Conservation (phyloP, 2,113 vertebrate species). For the Callospermophilus lateralis region DNA sequence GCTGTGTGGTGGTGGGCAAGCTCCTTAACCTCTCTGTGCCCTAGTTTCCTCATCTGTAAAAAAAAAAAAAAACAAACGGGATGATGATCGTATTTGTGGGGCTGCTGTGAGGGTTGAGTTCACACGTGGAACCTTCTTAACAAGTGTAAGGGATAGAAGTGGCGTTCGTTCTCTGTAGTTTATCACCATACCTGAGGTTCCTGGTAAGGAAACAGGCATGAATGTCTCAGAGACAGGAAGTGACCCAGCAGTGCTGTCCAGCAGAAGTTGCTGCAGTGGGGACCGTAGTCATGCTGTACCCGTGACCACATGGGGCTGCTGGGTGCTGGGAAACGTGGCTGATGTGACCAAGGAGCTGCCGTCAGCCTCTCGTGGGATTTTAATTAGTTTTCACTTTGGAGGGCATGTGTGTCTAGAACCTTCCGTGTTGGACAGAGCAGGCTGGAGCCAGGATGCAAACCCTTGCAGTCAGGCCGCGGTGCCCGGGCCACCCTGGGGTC, state of each 20-base stretch:
- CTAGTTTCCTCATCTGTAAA: not conserved
- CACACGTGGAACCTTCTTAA: not conserved
- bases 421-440: not conserved
- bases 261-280: not conserved
- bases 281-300: accelerated
- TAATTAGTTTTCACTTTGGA: not conserved
- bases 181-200: not conserved
- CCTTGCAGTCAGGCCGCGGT: too few relatives aligned
- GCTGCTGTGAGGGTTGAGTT: not conserved
- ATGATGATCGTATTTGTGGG: not conserved
- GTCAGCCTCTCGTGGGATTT: not conserved
- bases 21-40: not conserved
- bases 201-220: not conserved
- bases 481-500: not conserved
- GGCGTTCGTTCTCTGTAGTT: not conserved
- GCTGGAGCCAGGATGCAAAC: not conserved
- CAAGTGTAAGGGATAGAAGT: not conserved
- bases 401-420: not conserved
- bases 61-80: not conserved
- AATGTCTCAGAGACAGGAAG: not conserved
- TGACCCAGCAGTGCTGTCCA: not conserved
- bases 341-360: not conserved
- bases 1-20: not conserved
- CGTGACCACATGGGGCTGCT: too few relatives aligned
- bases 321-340: not conserved